Percentiles rank a stretch among this genome's conserved stretches.
phyloP scores from a whole-genome alignment of 1,140 invertebrate genomes.

The Trichonephila clavipes region DNA sequence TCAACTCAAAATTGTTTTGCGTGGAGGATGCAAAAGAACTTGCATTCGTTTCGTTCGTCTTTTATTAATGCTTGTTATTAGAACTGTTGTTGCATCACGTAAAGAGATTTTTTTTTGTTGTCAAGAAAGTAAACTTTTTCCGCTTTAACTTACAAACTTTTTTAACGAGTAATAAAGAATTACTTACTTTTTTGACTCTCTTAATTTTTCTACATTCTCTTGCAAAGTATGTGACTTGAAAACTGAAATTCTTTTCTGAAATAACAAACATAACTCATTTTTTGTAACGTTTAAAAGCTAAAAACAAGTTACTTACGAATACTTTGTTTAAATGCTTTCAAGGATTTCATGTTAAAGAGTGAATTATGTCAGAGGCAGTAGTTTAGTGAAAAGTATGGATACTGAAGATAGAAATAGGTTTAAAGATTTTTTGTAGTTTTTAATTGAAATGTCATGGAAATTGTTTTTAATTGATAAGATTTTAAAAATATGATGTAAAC shows the following conservation, averaged over 20 bases:
- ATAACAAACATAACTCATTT: too few species aligned
- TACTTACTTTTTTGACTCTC: background rate
- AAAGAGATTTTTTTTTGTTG: background rate
- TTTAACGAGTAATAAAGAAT: background rate
- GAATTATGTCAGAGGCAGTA: background rate
- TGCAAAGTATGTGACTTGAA: too few species aligned
- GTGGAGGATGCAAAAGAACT: conserved; percentile 9
- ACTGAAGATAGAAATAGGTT: too few species aligned
- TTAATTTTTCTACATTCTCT: background rate
- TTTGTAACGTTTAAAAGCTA: too few species aligned
- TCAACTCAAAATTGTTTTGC: conserved; percentile 25
- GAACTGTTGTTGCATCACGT: background rate
- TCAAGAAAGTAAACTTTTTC: background rate
- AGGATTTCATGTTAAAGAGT: too few species aligned
- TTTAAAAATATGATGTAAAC: background rate
- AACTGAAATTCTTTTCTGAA: too few species aligned
- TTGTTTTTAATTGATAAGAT: background rate
- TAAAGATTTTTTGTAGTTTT: background rate
- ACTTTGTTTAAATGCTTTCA: too few species aligned
- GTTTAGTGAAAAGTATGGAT: background rate
- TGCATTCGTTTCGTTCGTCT: background rate
- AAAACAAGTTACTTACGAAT: too few species aligned
- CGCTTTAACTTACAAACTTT: background rate
- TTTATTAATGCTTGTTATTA: conserved; percentile 11
- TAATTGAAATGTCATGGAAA: background rate